phyloP scores from a whole-genome alignment of 1,140 invertebrate genomes.

The Drosophila virilis region DNA sequence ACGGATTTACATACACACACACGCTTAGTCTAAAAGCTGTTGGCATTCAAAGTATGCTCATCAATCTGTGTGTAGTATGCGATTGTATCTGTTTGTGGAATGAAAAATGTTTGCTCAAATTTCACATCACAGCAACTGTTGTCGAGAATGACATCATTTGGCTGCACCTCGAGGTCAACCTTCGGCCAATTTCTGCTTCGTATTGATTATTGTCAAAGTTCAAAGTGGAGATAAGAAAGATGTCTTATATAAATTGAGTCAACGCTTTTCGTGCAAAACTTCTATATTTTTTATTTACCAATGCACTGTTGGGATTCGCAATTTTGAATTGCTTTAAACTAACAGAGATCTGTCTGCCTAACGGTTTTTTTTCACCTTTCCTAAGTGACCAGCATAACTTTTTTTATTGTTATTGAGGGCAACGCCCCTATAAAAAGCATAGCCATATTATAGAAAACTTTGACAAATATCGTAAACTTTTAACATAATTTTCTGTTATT shows the following conservation, averaged over 20 bases:
- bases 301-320: not conserved
- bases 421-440: not conserved
- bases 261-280: not conserved
- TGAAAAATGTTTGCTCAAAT: slow-evolving; percentile 35
- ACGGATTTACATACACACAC: not conserved
- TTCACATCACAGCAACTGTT: slow-evolving; percentile 20
- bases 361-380: too few species aligned
- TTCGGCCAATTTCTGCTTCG: slow-evolving; percentile 21
- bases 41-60: too few species aligned
- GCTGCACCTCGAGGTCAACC: slow-evolving; percentile 55
- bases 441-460: slow-evolving; percentile 1
- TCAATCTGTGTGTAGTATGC: slow-evolving; percentile 2
- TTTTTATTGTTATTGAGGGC: not conserved
- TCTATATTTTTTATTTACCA: not conserved
- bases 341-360: slow-evolving; percentile 7
- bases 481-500: not conserved
- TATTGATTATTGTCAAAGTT: slow-evolving; percentile 73
- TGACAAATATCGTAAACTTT: slow-evolving; percentile 18
- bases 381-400: too few species aligned
- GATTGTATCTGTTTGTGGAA: slow-evolving; percentile 13
- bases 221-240: slow-evolving; percentile 40
- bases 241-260: slow-evolving; percentile 37
- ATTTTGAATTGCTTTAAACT: not conserved
- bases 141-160: slow-evolving; percentile 62
- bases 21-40: too few species aligned